Base-by-base conservation (phyloP, 2,888 invertebrate species). In the Spisula subtruncata region DNA sequence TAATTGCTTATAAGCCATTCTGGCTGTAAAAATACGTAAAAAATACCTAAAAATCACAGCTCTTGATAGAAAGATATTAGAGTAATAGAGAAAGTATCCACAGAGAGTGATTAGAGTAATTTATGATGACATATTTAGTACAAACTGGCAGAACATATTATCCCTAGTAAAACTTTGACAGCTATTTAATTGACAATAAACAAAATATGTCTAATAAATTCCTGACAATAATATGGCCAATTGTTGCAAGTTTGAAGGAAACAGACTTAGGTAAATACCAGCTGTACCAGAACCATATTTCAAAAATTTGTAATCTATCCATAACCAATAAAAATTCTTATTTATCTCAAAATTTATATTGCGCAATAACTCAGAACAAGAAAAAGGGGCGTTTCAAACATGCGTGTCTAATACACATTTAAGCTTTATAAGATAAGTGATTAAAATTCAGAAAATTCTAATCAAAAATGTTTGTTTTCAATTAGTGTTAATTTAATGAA, bases 381-480 rank as follows among this genome's bases (percentile, higher is more conserved):
- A 35, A 41, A 75, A 75, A n/a, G 16, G 75, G 75, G 75, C 32
- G 75, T 32, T 8, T 18, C 2, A 16, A 75, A 75, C 75, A 75
- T 75, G 75, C 35, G 75, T 16, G 75, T 75, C 32, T 75, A 25
- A 75, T 75, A 32, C 75, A 35, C 18, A 41, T 75, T 75, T 75
- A 18, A 75, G 35, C 29, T 29, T 71, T 14, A 32, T 32, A 75
- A 75, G 75, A 75, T 75, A 35, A 75, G 75, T 75, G 75, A 75
- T 75, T 75, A 29, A 35, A n/a, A 35, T 14, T n/a, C 75, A 75
- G 75, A 75, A 25, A 75, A 32, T 35, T 35, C 32, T 75, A 75
- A 75, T 75, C 35, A 6, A 75, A 75, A 75, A 32, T 75, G 75
- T 75, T 75, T 75, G 75, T 20, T 75, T 75, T 75, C 75, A 75